Base-by-base conservation (phyloP, 2,888 invertebrate species). In the Eudasyphora cyanicolor region DNA sequence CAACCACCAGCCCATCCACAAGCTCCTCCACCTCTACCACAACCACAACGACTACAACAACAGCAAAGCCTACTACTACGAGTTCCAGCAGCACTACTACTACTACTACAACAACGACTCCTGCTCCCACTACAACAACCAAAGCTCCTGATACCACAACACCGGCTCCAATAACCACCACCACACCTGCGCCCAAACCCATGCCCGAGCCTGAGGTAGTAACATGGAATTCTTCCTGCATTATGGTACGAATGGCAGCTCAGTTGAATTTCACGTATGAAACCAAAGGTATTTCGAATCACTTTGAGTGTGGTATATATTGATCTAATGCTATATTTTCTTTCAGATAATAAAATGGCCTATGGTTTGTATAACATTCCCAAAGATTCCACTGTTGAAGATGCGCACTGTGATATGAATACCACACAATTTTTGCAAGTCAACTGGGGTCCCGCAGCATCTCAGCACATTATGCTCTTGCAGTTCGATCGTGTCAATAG, bases 221-320 rank as follows among this genome's bases (percentile, higher is more conserved):
- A 51, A 92, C 90, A 82, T 95, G 95, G 94, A 94, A 94, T 87
- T 89, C 92, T 0, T 94, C 94, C 6, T 96, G 96, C 88, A 93
- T 96, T 29, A 88, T 95, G 69, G 90, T 95, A 7, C 93, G 94
- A 90, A 94, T 96, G 93, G 95, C 95, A 0, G 93, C 94, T 5
- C 94, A 94, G 88, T 91, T 96, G 77, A 94, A 94, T 85, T 89
- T 96, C 73, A 90, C 89, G n/a, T 92, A 92, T 76, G 88, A 87
- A 84, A 89, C 89, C 24, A 89, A 88, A 86, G 89, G 92, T 91
- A 21, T 3, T 35, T n/a, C 2, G 38, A 24, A 35, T 27, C 24
- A 49, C 10, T 24, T 27, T n/a, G n/a, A n/a, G n/a, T n/a, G 2
- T 27, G 2, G 54, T 35, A 2, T 21, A 60, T 38, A 32, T 14